Base-by-base conservation (phyloP, 2,797 vertebrate genomes). In the Gymnothorax javanicus region DNA sequence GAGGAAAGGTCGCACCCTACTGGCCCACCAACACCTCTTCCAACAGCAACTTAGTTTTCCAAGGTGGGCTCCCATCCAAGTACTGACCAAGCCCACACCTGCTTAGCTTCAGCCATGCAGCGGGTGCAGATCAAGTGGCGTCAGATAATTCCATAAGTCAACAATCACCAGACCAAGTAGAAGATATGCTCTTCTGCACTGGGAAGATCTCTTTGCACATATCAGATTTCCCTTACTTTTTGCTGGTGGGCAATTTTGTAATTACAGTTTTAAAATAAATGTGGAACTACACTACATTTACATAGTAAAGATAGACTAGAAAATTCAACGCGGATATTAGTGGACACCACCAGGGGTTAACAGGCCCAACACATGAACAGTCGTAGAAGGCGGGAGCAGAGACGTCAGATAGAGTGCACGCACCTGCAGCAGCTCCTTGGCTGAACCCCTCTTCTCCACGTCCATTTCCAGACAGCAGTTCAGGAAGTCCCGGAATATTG, bases 401-500 rank as follows among this genome's bases (percentile, higher is more conserved):
- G 23, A 27, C 7, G 17, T 25, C 25, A 15, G 43, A 17, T 9
- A 23, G 13, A 73, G n/a, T 11, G 27, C 15, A 9, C 84, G 89
- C 91, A 99, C 98, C 97, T 98, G 98, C 15, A 99, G 94, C 0
- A 99, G 95, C 73, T 99, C 98, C 91, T 97, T 98, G 6, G 98
- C 98, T 0, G 98, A 98, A 0, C 97, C 98, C 90, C 98, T 97
- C 94, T 98, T 99, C 88, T 99, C 98, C 92, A 99, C 98, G 0
- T 99, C 98, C 98, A 99, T 99, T 93, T 99, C 98, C 88, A 99
- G 96, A 93, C 98, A 99, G 90, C 97, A 94, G 90, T 97, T 98
- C 89, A 99, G 94, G 91, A 99, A 99, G 92, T 99, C 98, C 93
- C 97, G 94, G 94, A 99, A 99, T 67, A 97, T 95, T 3, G 93